Base-by-base conservation (phyloP, 2,888 invertebrate genomes). In the Antheraea yamamai region DNA sequence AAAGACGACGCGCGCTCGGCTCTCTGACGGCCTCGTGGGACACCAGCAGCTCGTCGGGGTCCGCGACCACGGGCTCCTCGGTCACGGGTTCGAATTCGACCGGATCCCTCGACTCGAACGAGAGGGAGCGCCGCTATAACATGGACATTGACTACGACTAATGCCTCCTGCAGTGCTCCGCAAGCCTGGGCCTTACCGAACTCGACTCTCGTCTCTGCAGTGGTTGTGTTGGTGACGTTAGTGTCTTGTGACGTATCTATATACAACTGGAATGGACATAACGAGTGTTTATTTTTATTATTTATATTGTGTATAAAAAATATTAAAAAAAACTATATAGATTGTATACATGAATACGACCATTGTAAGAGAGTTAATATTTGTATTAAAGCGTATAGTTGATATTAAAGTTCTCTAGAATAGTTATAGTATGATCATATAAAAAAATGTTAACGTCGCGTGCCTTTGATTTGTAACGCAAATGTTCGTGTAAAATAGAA, bases 141-240 rank as follows among this genome's bases (percentile, higher is more conserved):
- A 94, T 94, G 91, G 95, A 95, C 87, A 91, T 95, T 74, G 95
- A 95, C 85, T 95, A 87, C 84, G 94, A 94, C 80, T 94, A 94
- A 81, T 61, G 61, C 23, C 14, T 30, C 30, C 66, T 55, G 75
- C 73, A 51, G 61, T 73, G 26, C 16, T 66, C 64, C 30, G 26
- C 26, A 66, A 12, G 64, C 64, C 26, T 30, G 14, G 3, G 47
- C 14, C 12, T 26, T 61, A 61, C 58, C 20, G 23, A 30, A 66
- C 64, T 66, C 26, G 30, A 30, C 30, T 66, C 64, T 16, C 64
- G 20, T 26, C 78, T 79, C 79, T 76, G 64, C 75, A 73, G 77
- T 81, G 82, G 78, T 78, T 76, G 81, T 80, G 78, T 77, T 78
- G 77, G 83, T 81, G 79, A 76, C 16, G 30, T 66, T 66, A 30